These are phyloP conservation scores for Drosophila leontia DNA, from an alignment of 1,140 invertebrate genomes.

Conservation along the genomic window DNA sequence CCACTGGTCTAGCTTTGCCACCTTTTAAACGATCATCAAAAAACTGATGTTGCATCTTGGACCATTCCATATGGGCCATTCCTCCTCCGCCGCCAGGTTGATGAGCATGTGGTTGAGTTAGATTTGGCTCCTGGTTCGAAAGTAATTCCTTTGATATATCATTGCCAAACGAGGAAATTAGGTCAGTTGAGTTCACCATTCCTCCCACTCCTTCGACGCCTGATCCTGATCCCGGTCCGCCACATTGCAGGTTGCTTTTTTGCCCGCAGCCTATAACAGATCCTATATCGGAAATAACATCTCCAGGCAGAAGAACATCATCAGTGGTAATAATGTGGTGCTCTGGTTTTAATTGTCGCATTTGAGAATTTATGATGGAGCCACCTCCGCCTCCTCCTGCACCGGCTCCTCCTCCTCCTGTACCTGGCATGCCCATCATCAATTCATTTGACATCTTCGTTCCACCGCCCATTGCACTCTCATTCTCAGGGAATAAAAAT, in stretches of 20 bases:
- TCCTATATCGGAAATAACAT: constrained; percentile 65
- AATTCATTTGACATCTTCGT: constrained; percentile 38
- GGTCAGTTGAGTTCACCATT: constrained; percentile 56
- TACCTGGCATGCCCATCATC: constrained; percentile 53
- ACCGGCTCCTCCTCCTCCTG: constrained; percentile 11
- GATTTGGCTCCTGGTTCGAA: constrained; percentile 36
- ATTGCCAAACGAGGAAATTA: constrained; percentile 50
- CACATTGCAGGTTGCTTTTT: constrained; percentile 48
- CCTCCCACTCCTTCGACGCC: constrained; percentile 18
- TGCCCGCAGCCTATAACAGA: constrained; percentile 53
- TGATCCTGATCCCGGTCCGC: constrained; percentile 22
- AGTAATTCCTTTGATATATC: constrained; percentile 40
- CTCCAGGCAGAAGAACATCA: constrained; percentile 50
- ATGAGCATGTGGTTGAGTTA: constrained; percentile 85
- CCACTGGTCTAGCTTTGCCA: constrained; percentile 42
- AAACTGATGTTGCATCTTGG: constrained; percentile 94
- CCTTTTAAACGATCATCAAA: constrained; percentile 88
- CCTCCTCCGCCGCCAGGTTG: constrained; percentile 23
- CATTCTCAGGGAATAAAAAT: constrained; percentile 93
- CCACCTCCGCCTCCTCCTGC: not conserved
- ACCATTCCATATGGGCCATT: constrained; percentile 90
- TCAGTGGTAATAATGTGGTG: constrained; percentile 39
- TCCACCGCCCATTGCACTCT: constrained; percentile 29
- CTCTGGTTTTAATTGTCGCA: constrained; percentile 63
- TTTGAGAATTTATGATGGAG: constrained; percentile 48